Evolutionary conservation across 2,888 invertebrate species (phyloP).

Genomic region (Mechanitis mazaeus): DNA sequence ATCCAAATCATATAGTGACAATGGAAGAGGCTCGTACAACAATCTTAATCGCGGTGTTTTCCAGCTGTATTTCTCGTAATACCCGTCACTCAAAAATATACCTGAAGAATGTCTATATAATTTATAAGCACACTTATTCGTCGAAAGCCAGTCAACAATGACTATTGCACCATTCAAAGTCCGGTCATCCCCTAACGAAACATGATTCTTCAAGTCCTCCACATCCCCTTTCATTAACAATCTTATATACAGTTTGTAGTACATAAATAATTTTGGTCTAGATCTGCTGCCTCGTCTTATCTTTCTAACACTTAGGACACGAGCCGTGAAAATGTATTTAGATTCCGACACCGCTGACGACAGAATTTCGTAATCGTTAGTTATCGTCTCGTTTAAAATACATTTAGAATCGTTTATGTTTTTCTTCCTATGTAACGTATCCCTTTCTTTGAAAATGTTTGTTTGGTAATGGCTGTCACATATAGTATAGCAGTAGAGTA

Average conservation of each 20-base stretch:
- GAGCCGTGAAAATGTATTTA: conserved; percentile 72
- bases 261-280: conserved; percentile 63
- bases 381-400: conserved; percentile 74
- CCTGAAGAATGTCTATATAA: conserved; percentile 70
- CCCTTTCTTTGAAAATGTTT: conserved; percentile 61
- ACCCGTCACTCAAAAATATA: conserved; percentile 70
- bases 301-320: conserved; percentile 69
- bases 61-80: conserved; percentile 53
- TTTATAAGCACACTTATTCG: conserved; percentile 69
- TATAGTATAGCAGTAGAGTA: conserved; percentile 53
- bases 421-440: conserved; percentile 63
- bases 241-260: conserved; percentile 66
- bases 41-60: conserved; percentile 58
- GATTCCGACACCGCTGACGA: conserved; percentile 73
- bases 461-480: conserved; percentile 58
- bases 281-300: conserved; percentile 62
- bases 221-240: conserved; percentile 67
- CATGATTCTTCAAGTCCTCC: conserved; percentile 59
- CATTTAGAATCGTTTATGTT: conserved; percentile 68
- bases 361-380: conserved; percentile 75
- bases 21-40: conserved; percentile 70
- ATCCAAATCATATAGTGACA: conserved; percentile 72
- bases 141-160: conserved; percentile 66
- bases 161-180: conserved; percentile 69
- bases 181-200: conserved; percentile 59